These are phyloP conservation scores for Drosophila formosana DNA, from an alignment of 2,888 invertebrate species.

Conservation along the genomic window DNA sequence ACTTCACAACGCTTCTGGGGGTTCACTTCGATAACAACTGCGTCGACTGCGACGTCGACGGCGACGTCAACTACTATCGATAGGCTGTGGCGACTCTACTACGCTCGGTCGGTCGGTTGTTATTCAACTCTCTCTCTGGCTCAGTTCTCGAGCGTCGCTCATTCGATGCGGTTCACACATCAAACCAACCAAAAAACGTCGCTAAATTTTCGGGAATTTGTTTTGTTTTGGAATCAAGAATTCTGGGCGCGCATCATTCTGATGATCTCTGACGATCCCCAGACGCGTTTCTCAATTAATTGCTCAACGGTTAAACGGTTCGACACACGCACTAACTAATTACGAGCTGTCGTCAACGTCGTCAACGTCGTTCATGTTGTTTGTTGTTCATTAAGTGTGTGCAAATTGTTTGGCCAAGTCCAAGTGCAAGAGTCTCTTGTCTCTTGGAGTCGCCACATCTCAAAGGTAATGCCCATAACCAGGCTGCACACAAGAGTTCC, in stretches of 20 bases:
- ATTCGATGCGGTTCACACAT: slow-evolving; percentile 56
- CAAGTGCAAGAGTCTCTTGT: slow-evolving; percentile 5
- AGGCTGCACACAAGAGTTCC: neutral
- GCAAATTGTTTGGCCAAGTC: slow-evolving; percentile 61
- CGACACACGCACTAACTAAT: slow-evolving; percentile 34
- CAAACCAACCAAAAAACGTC: slow-evolving; percentile 3
- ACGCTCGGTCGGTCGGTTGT: slow-evolving; percentile 33
- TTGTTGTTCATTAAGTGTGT: slow-evolving; percentile 61
- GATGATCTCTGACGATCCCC: slow-evolving; percentile 19
- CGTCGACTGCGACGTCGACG: slow-evolving; percentile 19
- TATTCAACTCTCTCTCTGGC: slow-evolving; percentile 40
- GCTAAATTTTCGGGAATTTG: neutral
- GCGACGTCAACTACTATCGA: slow-evolving; percentile 66
- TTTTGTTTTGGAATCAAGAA: slow-evolving; percentile 3
- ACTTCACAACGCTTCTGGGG: slow-evolving; percentile 39
- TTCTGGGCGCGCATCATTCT: slow-evolving; percentile 25
- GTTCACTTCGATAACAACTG: slow-evolving; percentile 64
- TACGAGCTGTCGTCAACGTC: slow-evolving; percentile 16
- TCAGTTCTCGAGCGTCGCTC: slow-evolving; percentile 69
- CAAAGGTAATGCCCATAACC: slow-evolving; percentile 67
- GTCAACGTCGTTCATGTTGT: slow-evolving; percentile 24
- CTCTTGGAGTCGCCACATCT: slow-evolving; percentile 25
- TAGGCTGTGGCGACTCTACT: slow-evolving; percentile 42
- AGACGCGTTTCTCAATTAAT: slow-evolving; percentile 51
- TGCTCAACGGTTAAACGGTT: slow-evolving; percentile 36